These are phyloP conservation scores for Sebastes aleutianus DNA, from an alignment of 2,797 vertebrate species.

Conservation along the genomic window DNA sequence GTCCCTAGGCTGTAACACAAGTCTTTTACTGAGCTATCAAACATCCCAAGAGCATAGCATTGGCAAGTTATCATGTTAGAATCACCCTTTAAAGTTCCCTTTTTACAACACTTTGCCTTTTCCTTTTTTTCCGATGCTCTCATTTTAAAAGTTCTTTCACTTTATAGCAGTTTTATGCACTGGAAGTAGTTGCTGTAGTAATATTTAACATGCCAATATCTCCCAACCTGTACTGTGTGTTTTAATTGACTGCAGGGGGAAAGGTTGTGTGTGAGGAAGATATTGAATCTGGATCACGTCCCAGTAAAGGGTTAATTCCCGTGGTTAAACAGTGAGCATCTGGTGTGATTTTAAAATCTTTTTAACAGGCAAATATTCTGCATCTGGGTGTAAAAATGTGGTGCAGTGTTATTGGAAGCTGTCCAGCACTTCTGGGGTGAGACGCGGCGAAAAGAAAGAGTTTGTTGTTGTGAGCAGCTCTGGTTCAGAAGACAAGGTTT, in stretches of 20 bases:
- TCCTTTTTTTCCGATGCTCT: neutral
- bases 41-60: neutral
- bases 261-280: constrained; percentile 11
- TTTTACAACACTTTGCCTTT: constrained; percentile 2
- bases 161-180: neutral
- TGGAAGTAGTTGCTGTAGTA: neutral
- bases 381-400: constrained; percentile 53
- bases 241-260: constrained; percentile 29
- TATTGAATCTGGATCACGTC: constrained; percentile 44
- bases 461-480: neutral
- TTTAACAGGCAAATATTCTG: constrained; percentile 60
- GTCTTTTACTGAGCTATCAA: constrained; percentile 35
- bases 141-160: neutral
- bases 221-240: neutral
- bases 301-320: constrained; percentile 55
- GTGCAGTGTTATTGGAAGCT: constrained; percentile 42
- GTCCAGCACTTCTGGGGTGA: constrained; percentile 45
- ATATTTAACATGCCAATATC: constrained; percentile 8
- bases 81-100: constrained; percentile 14
- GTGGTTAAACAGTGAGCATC: constrained; percentile 56
- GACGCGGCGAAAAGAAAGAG: neutral
- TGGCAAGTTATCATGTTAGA: constrained; percentile 13
- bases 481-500: constrained; percentile 3
- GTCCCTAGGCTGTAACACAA: constrained; percentile 30
- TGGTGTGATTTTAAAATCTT: constrained; percentile 52